Conservation (phyloP, 2,888 invertebrate genomes). For the Imbricaverruca yamaguchii region DNA sequence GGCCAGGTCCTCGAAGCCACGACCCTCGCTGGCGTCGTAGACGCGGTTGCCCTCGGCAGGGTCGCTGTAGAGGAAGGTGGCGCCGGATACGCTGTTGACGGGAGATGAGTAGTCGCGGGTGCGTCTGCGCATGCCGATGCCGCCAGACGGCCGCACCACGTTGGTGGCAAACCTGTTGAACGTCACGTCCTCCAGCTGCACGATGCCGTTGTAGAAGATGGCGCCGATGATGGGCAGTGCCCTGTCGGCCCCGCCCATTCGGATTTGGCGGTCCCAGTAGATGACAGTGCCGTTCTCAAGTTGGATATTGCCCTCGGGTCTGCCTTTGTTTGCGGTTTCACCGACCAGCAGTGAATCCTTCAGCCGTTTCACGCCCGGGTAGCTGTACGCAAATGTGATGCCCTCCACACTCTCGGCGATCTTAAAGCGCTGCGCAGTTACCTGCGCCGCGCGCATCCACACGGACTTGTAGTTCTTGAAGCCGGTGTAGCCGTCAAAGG, state of each 20-base stretch:
- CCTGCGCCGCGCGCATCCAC: neutral
- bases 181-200: neutral
- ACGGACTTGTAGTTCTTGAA: constrained; percentile 20
- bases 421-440: neutral
- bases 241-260: constrained; percentile 13
- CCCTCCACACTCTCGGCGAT: constrained; percentile 19
- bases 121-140: neutral
- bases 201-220: neutral
- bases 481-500: neutral
- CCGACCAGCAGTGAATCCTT: constrained; percentile 1
- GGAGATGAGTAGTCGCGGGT: neutral
- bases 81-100: neutral
- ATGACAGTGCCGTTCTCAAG: neutral
- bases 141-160: neutral
- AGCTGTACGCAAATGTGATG: neutral
- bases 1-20: neutral
- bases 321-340: constrained; percentile 18
- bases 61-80: neutral
- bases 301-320: constrained; percentile 6
- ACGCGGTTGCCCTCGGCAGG: neutral
- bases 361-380: neutral
- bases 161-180: neutral
- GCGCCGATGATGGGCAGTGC: constrained; percentile 16
- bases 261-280: constrained; percentile 17
- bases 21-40: constrained; percentile 11